A percentile compares a stretch with the other conserved stretches of the same genome.
phyloP scores from a whole-genome alignment of 2,113 vertebrate genomes.

The Salminus brasiliensis region DNA sequence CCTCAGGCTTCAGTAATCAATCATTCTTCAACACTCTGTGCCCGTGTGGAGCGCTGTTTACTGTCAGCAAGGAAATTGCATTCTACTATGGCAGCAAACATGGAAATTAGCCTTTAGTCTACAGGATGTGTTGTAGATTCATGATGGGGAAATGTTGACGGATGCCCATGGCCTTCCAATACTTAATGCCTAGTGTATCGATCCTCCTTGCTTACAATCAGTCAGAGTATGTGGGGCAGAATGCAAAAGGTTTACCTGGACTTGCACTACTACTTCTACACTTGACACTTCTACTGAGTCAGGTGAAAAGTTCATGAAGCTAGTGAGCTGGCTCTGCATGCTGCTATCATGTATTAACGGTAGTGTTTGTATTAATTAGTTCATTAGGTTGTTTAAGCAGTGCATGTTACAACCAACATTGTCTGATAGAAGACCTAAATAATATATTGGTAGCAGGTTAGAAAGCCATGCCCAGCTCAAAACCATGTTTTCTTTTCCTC shows the following conservation, averaged over 20 bases:
- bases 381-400: neutral
- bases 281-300: neutral
- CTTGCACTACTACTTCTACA: neutral
- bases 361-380: neutral
- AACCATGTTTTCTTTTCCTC: slow-evolving; percentile 17
- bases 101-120: slow-evolving; percentile 30
- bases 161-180: neutral
- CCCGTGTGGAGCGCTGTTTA: neutral
- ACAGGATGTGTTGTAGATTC: slow-evolving; percentile 6
- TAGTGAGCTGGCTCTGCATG: neutral
- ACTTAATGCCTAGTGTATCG: neutral
- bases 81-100: neutral
- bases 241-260: neutral
- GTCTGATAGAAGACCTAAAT: neutral
- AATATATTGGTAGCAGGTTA: neutral
- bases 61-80: slow-evolving; percentile 13
- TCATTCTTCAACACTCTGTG: slow-evolving; percentile 49
- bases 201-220: slow-evolving; percentile 2
- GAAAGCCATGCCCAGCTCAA: neutral
- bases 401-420: neutral
- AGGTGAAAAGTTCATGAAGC: neutral
- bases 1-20: slow-evolving; percentile 34
- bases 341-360: neutral
- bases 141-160: slow-evolving; percentile 7
- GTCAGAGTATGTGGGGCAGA: neutral